Evolutionary conservation across 2,797 vertebrate species (phyloP).

Genomic region (Pithecia hirsuta): DNA sequence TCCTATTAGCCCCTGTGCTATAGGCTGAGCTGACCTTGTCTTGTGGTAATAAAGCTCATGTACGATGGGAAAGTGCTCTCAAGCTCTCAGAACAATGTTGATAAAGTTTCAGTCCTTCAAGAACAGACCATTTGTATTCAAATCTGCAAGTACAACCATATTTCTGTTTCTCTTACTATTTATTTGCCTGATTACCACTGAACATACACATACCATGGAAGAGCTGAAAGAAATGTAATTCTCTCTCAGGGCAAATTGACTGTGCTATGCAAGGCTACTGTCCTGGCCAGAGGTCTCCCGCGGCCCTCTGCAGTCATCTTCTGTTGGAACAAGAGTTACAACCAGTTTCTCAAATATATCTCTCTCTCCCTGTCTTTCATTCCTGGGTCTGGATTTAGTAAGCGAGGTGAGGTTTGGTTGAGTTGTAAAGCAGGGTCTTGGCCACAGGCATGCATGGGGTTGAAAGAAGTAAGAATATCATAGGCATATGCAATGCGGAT

Average conservation of each 20-base stretch:
- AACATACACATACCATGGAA: not conserved
- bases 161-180: not conserved
- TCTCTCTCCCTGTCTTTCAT: not conserved
- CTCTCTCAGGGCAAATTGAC: not conserved
- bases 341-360: not conserved
- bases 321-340: not conserved
- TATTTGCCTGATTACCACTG: not conserved
- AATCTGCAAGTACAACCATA: not conserved
- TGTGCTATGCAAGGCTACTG: not conserved
- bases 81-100: not conserved
- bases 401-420: not conserved
- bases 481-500: not conserved
- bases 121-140: not conserved
- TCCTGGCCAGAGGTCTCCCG: not conserved
- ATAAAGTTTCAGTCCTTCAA: not conserved
- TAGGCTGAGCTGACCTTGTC: not conserved
- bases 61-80: not conserved
- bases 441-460: not conserved
- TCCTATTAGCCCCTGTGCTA: not conserved
- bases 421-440: not conserved
- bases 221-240: not conserved
- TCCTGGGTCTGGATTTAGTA: not conserved
- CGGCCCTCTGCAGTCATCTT: not conserved
- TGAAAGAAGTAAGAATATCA: not conserved
- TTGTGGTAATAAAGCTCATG: not conserved